These are phyloP conservation scores for Pelochelys cantorii DNA, from an alignment of 2,797 vertebrate species.

Conservation along the genomic window DNA sequence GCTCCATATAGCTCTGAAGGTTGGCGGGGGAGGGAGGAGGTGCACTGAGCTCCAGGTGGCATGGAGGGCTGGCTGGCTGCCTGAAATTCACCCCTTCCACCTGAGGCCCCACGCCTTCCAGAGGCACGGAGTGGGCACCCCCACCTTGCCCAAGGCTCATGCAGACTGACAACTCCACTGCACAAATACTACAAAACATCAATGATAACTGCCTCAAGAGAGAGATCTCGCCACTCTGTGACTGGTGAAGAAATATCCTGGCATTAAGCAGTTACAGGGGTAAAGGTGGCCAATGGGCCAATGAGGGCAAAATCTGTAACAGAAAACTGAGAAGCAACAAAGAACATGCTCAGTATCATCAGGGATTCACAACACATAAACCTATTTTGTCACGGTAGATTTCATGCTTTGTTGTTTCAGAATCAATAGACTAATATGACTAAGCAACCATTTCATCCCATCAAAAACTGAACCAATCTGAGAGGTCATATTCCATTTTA, in stretches of 20 bases:
- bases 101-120: no score
- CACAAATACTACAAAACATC: not conserved
- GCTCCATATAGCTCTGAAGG: no score
- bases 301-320: slow-evolving; percentile 21
- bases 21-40: no score
- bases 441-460: slow-evolving; percentile 26
- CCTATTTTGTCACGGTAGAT: slow-evolving; percentile 30
- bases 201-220: not conserved
- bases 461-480: slow-evolving; percentile 65
- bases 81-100: no score
- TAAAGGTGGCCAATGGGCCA: slow-evolving; percentile 15
- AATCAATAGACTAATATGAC: slow-evolving; percentile 15
- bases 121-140: no score
- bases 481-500: slow-evolving; percentile 59
- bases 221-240: not conserved
- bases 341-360: slow-evolving; percentile 30
- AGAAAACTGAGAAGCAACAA: not conserved
- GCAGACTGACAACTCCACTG: no score
- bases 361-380: slow-evolving; percentile 2
- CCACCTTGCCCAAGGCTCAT: no score
- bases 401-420: slow-evolving; percentile 4
- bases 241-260: slow-evolving; percentile 24
- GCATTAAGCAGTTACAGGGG: not conserved
- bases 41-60: no score
- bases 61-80: no score